Evolutionary conservation across 2,113 vertebrate genomes (phyloP), one percentile per base, ranked within the genome.

Genomic region (Rhombomys opimus): DNA sequence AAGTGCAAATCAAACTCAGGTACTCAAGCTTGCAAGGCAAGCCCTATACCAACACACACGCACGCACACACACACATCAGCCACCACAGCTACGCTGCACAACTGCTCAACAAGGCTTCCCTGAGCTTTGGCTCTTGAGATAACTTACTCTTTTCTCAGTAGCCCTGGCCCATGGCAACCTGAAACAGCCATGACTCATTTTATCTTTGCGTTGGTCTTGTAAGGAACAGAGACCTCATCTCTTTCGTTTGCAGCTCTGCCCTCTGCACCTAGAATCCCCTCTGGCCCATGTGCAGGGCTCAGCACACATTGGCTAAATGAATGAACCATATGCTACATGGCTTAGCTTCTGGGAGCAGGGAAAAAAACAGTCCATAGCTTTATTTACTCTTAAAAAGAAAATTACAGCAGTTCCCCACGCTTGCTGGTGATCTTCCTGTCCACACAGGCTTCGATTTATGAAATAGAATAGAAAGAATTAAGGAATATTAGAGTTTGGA

Each of bases 341-440:
- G 20, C 25, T 61, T 22, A 63, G 41, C 92, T 95, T 90, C 75
- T 84, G 57, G 72, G 63, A 96, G 85, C 88, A 85, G 41, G 46
- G 5, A 95, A 52, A 32, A 92, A 95, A 70, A 73, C 57, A 92
- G 35, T 63, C 54, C 0, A 0, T 87, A 78, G 90, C 63, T 95
- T 95, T 96, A 95, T 93, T 97, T 96, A 96, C 80, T 95, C 61
- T 90, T 95, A 50, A 85, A 93, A 95, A 91, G 88, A 68, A 90
- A 94, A 92, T 95, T 95, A 85, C 15, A 92, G 57, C 11, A 27
- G 81, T 88, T 88, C 35, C 9, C 86, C 87, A 38, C 67, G 30
- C 52, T 94, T 94, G 73, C 65, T 65, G 3, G 65, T 92, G 41
- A 90, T 80, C 85, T 85, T 22, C 65, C 59, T 2, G 35, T 80